Evolutionary conservation across 2,888 invertebrate species (phyloP).

Genomic region (Dryobotodes eremita): DNA sequence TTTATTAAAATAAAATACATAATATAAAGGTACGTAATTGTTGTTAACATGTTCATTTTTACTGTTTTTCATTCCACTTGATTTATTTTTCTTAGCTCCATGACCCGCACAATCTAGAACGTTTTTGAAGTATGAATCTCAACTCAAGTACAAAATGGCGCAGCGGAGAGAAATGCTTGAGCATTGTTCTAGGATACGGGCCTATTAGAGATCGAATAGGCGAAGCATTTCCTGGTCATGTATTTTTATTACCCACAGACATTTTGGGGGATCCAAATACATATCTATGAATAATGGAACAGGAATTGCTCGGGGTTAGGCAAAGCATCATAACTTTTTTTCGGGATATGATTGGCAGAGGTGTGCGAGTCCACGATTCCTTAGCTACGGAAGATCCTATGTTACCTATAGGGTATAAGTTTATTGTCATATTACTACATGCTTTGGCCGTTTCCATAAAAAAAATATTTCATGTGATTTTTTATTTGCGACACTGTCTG

Average conservation of each 20-base stretch:
- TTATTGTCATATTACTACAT: not conserved
- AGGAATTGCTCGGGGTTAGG: not conserved
- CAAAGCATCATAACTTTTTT: not conserved
- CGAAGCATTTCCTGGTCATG: not conserved
- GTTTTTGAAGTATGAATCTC: not conserved
- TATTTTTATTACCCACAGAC: not conserved
- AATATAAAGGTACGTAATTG: not conserved
- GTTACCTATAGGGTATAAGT: not conserved
- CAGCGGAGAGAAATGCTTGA: not conserved
- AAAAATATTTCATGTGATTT: not conserved
- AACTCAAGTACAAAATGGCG: not conserved
- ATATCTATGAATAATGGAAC: not conserved
- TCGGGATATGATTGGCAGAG: not conserved
- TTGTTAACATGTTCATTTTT: not conserved
- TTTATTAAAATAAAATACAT: not conserved
- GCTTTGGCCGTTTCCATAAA: not conserved
- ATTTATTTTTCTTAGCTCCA: not conserved
- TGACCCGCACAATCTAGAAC: not conserved
- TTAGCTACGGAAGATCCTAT: not conserved
- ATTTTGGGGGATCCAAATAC: not conserved
- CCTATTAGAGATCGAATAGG: not conserved
- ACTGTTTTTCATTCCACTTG: not conserved
- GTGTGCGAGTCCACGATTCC: not conserved
- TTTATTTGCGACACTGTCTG: not conserved
- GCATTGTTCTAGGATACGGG: slow-evolving; percentile 4